Conservation (phyloP, 2,888 invertebrate genomes). For the Physocephala rufipes region DNA sequence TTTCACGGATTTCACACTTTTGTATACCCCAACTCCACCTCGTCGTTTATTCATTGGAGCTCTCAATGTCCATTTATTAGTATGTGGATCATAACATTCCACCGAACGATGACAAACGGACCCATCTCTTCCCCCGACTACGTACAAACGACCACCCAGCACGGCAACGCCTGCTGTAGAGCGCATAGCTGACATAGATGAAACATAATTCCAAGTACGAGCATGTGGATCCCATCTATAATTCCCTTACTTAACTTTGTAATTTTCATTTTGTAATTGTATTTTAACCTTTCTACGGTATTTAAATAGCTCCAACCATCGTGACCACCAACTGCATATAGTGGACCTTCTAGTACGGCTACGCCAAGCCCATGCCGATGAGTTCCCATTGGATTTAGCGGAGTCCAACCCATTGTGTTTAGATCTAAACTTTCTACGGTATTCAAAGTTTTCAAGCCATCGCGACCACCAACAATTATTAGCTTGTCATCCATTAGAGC, state of each 20-base stretch:
- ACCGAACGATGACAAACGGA: constrained; percentile 89
- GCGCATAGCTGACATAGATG: constrained; percentile 88
- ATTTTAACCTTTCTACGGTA: constrained; percentile 79
- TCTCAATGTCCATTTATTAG: constrained; percentile 81
- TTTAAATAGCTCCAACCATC: constrained; percentile 89
- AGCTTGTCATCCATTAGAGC: constrained; percentile 84
- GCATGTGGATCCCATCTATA: constrained; percentile 87
- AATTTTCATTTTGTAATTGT: neutral
- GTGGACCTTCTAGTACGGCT: constrained; percentile 78
- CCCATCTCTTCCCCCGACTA: constrained; percentile 92
- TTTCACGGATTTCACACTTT: neutral
- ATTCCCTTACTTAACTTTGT: constrained; percentile 17
- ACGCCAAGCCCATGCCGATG: constrained; percentile 85
- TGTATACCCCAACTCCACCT: constrained; percentile 86
- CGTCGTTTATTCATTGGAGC: constrained; percentile 87
- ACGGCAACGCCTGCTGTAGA: constrained; percentile 89
- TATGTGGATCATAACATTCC: constrained; percentile 83
- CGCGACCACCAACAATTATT: constrained; percentile 88
- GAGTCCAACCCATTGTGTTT: constrained; percentile 80
- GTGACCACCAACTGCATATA: constrained; percentile 95
- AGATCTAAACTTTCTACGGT: constrained; percentile 90
- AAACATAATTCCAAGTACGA: constrained; percentile 88
- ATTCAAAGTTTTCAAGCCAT: constrained; percentile 93
- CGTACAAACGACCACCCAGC: constrained; percentile 84
- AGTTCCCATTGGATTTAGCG: constrained; percentile 87